Evolutionary conservation across 2,113 vertebrate genomes (phyloP), one percentile per base, ranked within the genome.

Genomic region (Albula goreensis): DNA sequence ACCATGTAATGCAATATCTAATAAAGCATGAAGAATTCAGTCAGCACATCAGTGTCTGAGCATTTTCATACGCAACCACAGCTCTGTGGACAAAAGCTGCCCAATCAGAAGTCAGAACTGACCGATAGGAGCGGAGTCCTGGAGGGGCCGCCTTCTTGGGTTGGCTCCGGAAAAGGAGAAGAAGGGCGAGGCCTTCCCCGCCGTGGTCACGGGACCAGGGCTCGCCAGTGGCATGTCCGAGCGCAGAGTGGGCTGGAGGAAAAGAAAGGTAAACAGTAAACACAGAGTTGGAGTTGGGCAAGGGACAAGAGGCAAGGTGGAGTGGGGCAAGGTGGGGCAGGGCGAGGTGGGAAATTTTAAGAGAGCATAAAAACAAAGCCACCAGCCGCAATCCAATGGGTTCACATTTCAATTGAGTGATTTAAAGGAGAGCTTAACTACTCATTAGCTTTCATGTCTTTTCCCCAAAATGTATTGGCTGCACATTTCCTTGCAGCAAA

Each of bases 71-170:
- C 4, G 22, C 7, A 19, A 22, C 70, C 22, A 10, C n/a, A 2
- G 10, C 31, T 74, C 70, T 74, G 22, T 3, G 63, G 22, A 19
- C 17, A 70, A 70, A 41, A 41, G 31, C 31, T 41, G 31, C 31
- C 63, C 63, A n/a, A n/a, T 19, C 19, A 74, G n/a, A 7, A 74
- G n/a, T 22, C n/a, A 25, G 48, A 11, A 94, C 96, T 96, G 70
- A 99, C 98, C 98, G 53, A 97, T 90, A 82, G 97, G 90, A 82
- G 96, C 57, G 8, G 97, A 94, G 83, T 99, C 98, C 91, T 96
- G 97, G 85, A 97, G 95, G 13, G 97, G 90, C 66, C 98, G 97
- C 91, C 97, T 95, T 90, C 98, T 97, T 84, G 97, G 96, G 89
- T 98, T 98, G 86, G 97, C 93, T 83, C 94, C 92, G 22, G 96